Conservation (phyloP, 2,888 invertebrate species). For the Thyatira batis region DNA sequence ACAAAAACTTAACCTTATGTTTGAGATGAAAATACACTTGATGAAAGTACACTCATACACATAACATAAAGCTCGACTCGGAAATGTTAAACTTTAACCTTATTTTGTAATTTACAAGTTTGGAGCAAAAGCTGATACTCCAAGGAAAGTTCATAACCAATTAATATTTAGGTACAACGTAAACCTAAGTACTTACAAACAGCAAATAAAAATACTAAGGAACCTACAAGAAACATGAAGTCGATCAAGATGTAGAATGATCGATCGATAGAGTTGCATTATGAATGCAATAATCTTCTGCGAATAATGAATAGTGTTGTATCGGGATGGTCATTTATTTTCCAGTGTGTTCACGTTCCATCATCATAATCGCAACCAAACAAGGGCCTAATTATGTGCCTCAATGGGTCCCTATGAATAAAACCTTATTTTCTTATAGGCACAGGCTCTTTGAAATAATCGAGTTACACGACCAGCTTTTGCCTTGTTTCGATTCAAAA, state of each 20-base stretch:
- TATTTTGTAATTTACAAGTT: not conserved
- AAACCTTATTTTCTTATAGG: conserved; percentile 5
- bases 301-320: conserved; percentile 29
- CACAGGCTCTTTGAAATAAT: conserved; percentile 11
- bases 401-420: conserved; percentile 19
- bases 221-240: conserved; percentile 24
- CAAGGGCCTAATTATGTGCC: conserved; percentile 28
- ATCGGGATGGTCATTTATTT: conserved; percentile 22
- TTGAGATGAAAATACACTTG: no score
- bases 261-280: conserved; percentile 30
- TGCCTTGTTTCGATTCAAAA: conserved; percentile 2
- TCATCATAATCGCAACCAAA: conserved; percentile 24
- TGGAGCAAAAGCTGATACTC: not conserved
- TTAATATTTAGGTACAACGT: no score
- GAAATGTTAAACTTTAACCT: no score
- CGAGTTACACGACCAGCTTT: conserved; percentile 15
- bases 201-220: conserved; percentile 30
- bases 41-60: conserved; percentile 14
- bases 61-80: no score
- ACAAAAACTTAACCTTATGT: conserved; percentile 15
- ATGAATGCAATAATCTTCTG: conserved; percentile 8
- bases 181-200: not conserved
- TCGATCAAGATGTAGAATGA: conserved; percentile 36
- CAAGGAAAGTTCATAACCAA: no score
- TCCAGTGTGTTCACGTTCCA: conserved; percentile 21